Evolutionary conservation across 2,888 invertebrate species (phyloP), one percentile per base, ranked within the genome.

Genomic region (Sinohyriopsis cumingii): DNA sequence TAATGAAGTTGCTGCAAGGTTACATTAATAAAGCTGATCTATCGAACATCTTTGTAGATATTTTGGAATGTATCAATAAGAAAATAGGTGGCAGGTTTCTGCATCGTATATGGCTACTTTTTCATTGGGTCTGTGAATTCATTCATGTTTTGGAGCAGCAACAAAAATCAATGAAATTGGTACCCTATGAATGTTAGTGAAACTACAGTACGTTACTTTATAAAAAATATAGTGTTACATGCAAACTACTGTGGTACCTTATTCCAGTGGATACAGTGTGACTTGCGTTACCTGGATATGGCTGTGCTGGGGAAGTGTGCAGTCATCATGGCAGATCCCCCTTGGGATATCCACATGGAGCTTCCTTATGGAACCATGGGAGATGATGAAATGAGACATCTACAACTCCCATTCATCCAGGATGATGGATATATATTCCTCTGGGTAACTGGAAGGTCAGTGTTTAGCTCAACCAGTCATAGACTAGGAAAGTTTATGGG

Each of bases 291-390:
- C 86, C 92, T 96, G 66, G 96, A 97, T 86, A 96, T 97, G 95
- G 94, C 95, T 0, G 95, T 95, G 66, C 91, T 97, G 87, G 96
- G 96, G 91, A 98, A 99, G 91, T 99, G 98, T 91, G 96, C 98
- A 0, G 98, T 99, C 5, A 96, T 99, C 80, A 99, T 99, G 99
- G 98, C 98, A 18, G 89, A 89, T 55, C 87, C 87, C 1, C 99
- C 98, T 0, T 99, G 98, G 99, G 99, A 99, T 88, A 99, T 99
- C 80, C 98, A 99, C 90, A 99, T 99, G 98, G 98, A 99, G 90
- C 92, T 99, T 62, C 98, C 98, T 0, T 99, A 99, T 89, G 99
- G 98, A 2, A 99, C 98, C 0, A 97, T 99, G 96, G 97, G 97
- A 0, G 98, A 99, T 88, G 98, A 98, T 89, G 98, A 99, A 92